Conservation (phyloP, 2,113 vertebrate species). For the Craseonycteris thonglongyai region DNA sequence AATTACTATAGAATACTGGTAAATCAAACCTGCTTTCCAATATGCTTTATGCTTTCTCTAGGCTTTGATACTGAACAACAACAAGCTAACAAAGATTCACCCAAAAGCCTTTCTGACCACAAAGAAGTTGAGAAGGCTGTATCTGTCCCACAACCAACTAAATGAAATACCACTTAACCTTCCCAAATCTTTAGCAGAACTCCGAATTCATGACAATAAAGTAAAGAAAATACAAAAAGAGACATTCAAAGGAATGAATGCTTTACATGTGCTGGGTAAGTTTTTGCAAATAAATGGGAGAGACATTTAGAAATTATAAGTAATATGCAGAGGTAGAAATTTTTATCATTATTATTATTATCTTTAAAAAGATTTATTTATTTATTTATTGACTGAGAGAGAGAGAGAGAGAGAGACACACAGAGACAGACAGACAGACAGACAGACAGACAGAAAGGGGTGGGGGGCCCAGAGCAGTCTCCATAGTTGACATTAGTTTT, state of each 20-base stretch:
- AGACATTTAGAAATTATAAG: constrained; percentile 23
- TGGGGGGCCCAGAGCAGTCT: no score
- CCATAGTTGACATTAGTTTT: no score
- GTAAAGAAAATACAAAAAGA: constrained; percentile 91
- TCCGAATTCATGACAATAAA: constrained; percentile 95
- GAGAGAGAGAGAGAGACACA: no score
- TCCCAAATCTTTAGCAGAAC: constrained; percentile 89
- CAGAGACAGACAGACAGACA: no score
- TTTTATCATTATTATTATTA: background rate
- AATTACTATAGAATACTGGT: background rate
- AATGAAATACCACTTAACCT: constrained; percentile 91
- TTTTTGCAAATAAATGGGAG: constrained; percentile 1
- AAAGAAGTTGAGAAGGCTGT: constrained; percentile 88
- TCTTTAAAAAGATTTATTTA: no score
- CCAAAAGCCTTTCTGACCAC: constrained; percentile 92
- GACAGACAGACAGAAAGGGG: no score
- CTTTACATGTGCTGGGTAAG: constrained; percentile 95
- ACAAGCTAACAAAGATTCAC: constrained; percentile 93
- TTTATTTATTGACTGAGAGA: no score
- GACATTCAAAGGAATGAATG: constrained; percentile 90
- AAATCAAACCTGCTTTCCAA: background rate
- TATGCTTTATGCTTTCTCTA: constrained; percentile 61
- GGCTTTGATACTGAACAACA: constrained; percentile 96
- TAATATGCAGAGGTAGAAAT: background rate
- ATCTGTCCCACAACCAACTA: constrained; percentile 94